phyloP scores from a whole-genome alignment of 2,113 vertebrate genomes.

The Cochlearius cochlearius region DNA sequence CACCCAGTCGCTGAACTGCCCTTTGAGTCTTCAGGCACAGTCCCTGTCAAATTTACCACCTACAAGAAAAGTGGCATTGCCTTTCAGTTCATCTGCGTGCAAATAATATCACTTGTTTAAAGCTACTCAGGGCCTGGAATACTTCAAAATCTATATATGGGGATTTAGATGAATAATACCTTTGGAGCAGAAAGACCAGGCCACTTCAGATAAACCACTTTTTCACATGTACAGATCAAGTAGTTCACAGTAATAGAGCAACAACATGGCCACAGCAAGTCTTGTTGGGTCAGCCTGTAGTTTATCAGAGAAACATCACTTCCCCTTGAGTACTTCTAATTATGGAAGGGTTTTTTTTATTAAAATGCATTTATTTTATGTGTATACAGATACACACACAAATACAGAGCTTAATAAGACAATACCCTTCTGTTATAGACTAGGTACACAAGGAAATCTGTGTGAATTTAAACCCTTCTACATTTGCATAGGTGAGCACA shows the following conservation, averaged over 20 bases:
- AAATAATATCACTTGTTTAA: background rate
- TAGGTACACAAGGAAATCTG: background rate
- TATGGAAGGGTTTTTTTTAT: background rate
- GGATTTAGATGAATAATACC: background rate
- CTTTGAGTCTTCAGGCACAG: background rate
- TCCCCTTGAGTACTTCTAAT: background rate
- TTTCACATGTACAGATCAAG: background rate
- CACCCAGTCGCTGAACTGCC: background rate
- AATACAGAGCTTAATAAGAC: background rate
- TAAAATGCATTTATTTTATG: background rate
- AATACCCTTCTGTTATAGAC: fast-evolving
- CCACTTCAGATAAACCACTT: background rate
- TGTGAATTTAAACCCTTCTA: background rate
- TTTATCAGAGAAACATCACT: background rate
- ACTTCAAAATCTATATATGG: background rate
- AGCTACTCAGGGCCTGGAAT: background rate
- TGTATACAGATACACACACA: background rate
- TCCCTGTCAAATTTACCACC: background rate
- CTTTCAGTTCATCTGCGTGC: background rate
- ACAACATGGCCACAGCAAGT: background rate
- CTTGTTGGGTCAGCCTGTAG: background rate
- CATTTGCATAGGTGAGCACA: background rate
- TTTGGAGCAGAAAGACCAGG: background rate
- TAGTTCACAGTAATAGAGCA: background rate
- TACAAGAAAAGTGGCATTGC: background rate